Evolutionary conservation across 1,140 invertebrate species (phyloP), one percentile per base, ranked within the genome.

Genomic region (Euschistus heros): DNA sequence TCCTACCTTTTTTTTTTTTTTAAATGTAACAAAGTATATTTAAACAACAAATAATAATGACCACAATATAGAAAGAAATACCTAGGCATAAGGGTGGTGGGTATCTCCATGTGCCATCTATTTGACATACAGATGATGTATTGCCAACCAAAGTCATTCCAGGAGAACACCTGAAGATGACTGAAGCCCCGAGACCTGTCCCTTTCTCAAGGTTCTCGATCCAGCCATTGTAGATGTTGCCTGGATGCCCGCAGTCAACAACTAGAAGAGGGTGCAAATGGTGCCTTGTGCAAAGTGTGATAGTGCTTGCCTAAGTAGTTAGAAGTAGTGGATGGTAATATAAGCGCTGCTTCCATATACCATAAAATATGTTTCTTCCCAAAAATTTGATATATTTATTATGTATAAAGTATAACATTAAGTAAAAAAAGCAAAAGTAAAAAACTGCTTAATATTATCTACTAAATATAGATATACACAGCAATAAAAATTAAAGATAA

Each of bases 151-250:
- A 86, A 68, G 86, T 86, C 89, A 96, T 97, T 66, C 89, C 87
- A 64, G 94, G 90, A 71, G 91, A 87, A 75, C 96, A 98, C 20
- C 92, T 84, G 76, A 95, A 98, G 71, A 95, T 93, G 64, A 97
- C 86, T 46, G 89, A 92, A 0, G 92, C 87, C 0, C 93, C 94
- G 24, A 95, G 80, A 0, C 86, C 89, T 7, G 92, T 95, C 22
- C 91, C 91, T 15, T 84, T 82, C 69, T 92, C 89, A 61, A 91
- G 89, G 71, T 94, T 94, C 75, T 97, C 92, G 64, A 98, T 81
- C 87, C 93, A 97, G 8, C 95, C 95, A 74, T 98, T 97, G 80
- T 89, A 91, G 0, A 98, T 79, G 22, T 85, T 81, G 5, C 92
- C 92, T 0, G 93, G 92, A 69, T 87, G 84, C 2, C 92, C 91